Conservation (phyloP, 2,113 vertebrate species). For the Aythya baeri region DNA sequence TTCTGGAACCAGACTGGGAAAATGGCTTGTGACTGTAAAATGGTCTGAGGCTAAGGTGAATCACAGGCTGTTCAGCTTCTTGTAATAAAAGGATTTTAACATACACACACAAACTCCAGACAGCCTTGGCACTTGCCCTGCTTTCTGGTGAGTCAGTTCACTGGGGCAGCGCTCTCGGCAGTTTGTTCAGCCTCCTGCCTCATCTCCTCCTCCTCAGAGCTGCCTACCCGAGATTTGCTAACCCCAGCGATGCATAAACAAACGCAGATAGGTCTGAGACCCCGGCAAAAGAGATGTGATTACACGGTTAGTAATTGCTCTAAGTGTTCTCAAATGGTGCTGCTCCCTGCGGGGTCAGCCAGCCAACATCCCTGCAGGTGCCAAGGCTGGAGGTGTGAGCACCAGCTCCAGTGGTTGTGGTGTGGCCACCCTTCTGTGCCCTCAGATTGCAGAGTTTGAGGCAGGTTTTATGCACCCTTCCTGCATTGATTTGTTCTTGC, state of each 20-base stretch:
- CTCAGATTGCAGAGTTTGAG: background rate
- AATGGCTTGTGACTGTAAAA: background rate
- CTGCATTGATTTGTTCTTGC: background rate
- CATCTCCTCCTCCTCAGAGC: background rate
- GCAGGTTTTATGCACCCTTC: background rate
- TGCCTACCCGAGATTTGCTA: background rate
- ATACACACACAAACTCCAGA: too few species aligned
- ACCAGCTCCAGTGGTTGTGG: accelerated
- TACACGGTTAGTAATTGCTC: background rate
- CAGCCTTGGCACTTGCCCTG: background rate
- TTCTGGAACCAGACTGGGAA: background rate
- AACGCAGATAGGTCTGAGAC: background rate
- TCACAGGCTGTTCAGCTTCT: background rate
- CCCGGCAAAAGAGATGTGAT: background rate
- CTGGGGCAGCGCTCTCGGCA: background rate
- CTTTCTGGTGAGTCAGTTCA: too few species aligned
- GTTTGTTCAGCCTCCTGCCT: background rate
- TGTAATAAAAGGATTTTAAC: background rate
- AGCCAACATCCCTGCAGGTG: background rate
- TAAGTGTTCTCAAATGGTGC: background rate
- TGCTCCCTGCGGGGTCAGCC: background rate
- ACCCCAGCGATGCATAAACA: background rate
- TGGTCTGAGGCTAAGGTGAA: background rate
- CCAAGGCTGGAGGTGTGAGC: background rate
- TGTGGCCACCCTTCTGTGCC: background rate